A percentile compares a stretch with the other conserved stretches of the same genome.
These are phyloP conservation scores for Schizopygopsis malacanthus DNA, from an alignment of 2,797 vertebrate genomes.

Conservation along the genomic window DNA sequence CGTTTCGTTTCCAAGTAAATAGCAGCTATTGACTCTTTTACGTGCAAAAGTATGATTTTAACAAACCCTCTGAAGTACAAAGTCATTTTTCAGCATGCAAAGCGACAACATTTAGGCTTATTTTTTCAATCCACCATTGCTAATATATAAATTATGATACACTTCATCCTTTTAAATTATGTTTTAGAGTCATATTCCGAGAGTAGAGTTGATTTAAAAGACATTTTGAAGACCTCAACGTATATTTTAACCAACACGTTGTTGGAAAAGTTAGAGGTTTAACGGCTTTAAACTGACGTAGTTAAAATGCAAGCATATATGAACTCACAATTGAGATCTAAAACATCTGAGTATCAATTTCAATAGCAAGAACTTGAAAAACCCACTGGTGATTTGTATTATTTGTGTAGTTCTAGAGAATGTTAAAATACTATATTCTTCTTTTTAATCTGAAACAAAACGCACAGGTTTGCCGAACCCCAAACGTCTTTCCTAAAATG, in stretches of 20 bases:
- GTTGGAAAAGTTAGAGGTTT: background rate
- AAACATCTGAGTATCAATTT: background rate
- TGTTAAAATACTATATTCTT: background rate
- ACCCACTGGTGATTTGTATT: background rate
- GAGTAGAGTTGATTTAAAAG: background rate
- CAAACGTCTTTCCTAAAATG: slow-evolving; percentile 41
- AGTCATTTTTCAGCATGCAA: background rate
- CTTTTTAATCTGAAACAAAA: slow-evolving; percentile 13
- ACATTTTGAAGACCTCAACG: background rate
- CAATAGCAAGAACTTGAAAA: background rate
- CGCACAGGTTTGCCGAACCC: slow-evolving; percentile 63
- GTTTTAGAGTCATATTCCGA: background rate
- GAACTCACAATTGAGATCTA: background rate
- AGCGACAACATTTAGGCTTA: background rate
- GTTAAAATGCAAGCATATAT: background rate
- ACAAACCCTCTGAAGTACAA: background rate
- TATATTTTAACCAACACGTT: background rate
- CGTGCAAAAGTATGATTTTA: background rate
- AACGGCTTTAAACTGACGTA: background rate
- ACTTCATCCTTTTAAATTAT: background rate
- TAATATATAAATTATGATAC: background rate
- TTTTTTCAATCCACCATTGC: background rate
- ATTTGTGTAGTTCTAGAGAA: background rate
- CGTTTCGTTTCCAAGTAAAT: slow-evolving; percentile 1
- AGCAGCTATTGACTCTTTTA: background rate